These are phyloP conservation scores for Acleris holmiana DNA, from an alignment of 2,888 invertebrate species.

Conservation along the genomic window DNA sequence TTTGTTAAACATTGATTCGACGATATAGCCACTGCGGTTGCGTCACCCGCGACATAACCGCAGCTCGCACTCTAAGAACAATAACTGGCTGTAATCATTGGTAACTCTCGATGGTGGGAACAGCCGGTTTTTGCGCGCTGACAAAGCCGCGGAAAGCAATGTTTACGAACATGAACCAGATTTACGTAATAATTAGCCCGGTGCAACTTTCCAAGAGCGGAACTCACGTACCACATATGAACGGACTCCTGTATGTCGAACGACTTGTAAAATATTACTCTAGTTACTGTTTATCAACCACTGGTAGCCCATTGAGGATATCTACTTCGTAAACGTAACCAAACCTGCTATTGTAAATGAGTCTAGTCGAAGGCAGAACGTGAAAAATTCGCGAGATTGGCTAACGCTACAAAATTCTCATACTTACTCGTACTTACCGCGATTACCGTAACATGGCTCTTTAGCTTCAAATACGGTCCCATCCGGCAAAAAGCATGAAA, in stretches of 20 bases:
- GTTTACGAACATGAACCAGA: slow-evolving; percentile 60
- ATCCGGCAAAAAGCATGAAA: too few species aligned
- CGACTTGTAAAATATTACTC: not conserved
- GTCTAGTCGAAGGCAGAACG: not conserved
- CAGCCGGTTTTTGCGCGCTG: slow-evolving; percentile 63
- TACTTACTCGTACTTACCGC: too few species aligned
- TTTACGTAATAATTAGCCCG: slow-evolving; percentile 68
- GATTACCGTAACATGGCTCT: too few species aligned
- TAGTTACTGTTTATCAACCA: not conserved
- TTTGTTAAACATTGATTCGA: slow-evolving; percentile 14
- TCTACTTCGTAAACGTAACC: not conserved
- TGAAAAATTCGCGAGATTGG: too few species aligned
- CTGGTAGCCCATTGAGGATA: not conserved
- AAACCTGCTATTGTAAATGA: slow-evolving; percentile 2
- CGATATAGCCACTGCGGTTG: slow-evolving; percentile 44
- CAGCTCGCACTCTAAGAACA: slow-evolving; percentile 62
- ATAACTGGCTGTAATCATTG: slow-evolving; percentile 68
- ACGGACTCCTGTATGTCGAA: slow-evolving; percentile 7
- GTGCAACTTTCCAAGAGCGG: slow-evolving; percentile 64
- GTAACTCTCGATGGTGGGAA: slow-evolving; percentile 70
- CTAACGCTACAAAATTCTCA: too few species aligned
- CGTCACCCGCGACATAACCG: slow-evolving; percentile 62
- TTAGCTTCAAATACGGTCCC: too few species aligned
- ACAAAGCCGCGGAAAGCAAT: slow-evolving; percentile 64
- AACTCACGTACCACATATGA: slow-evolving; percentile 41